A percentile compares a stretch with the other conserved stretches of the same genome.
Conservation (phyloP, 2,797 vertebrate genomes). For the Furcifer pardalis region DNA sequence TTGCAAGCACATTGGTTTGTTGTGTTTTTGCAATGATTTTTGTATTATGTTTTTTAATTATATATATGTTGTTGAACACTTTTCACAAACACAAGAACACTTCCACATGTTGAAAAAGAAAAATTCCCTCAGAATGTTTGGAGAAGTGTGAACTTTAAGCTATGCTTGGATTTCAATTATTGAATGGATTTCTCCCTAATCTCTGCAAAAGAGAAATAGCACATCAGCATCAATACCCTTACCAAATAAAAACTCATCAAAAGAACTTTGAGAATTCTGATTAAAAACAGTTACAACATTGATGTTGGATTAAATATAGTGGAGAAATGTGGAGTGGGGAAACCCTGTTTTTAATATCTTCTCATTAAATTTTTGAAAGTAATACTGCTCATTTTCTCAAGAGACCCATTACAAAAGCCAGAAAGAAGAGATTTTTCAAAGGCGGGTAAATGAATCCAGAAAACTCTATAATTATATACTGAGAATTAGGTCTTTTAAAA, state of each 20-base stretch:
- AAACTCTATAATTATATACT: constrained; percentile 51
- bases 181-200: not conserved
- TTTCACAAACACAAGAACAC: no score
- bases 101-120: no score
- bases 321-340: not conserved
- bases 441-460: constrained; percentile 63
- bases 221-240: not conserved
- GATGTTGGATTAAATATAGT: not conserved
- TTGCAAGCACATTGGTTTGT: no score
- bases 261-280: constrained; percentile 5
- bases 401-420: constrained; percentile 54
- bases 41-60: no score
- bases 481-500: constrained; percentile 44
- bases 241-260: not conserved
- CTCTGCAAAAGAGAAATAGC: not conserved
- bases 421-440: constrained; percentile 56
- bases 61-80: no score
- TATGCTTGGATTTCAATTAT: not conserved
- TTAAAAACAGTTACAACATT: constrained; percentile 9
- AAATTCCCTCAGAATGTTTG: not conserved
- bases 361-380: constrained; percentile 24
- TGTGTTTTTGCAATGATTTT: no score
- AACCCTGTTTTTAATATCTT: constrained; percentile 10
- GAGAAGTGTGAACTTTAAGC: not conserved
- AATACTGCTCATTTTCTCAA: constrained; percentile 45